Base-by-base conservation (phyloP, 2,797 vertebrate species). In the Lithobates pipiens region DNA sequence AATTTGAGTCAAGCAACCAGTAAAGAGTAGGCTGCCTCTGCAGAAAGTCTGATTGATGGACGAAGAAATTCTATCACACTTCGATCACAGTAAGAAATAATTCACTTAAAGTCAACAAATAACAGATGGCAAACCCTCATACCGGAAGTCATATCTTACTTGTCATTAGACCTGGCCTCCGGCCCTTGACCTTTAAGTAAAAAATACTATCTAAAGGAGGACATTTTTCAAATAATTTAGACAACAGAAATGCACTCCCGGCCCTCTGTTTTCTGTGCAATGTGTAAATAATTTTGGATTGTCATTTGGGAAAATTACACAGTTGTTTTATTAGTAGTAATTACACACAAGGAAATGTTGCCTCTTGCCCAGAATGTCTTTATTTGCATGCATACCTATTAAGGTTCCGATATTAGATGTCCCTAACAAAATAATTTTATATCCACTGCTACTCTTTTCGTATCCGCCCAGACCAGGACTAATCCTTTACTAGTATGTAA, bases 61-160 rank as follows among this genome's bases (percentile, higher is more conserved):
- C 29, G 25, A 36, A 44, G 78, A 50, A 71, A 72, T 57, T 36
- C 11, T 23, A 72, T 80, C 65, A 50, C 2, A 23, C 15, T 80
- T 54, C 77, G 70, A 71, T 54, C 65, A 70, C 27, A 29, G 29
- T n/a, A 27, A 16, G 67, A 81, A 81, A 57, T 72, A 81, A 81
- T 71, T 57, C 29, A 72, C 27, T 81, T 81, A 81, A 34, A 81
- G 21, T 32, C 50, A 71, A 81, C 79, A 81, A 81, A 72, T 61
- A 71, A 34, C 68, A 36, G n/a, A 70, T 79, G 21, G 54, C 54
- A 61, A 61, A 6, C 39, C 44, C 77, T 69, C 46, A 25, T 68
- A 68, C 77, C 50, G 23, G 39, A 61, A 67, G 76, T 36, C 50
- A 25, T 3, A 32, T 44, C 32, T 42, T 44, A 46, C 39, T 29